Base-by-base conservation (phyloP, 2,888 invertebrate species). In the Thecocarcelia acutangulata region DNA sequence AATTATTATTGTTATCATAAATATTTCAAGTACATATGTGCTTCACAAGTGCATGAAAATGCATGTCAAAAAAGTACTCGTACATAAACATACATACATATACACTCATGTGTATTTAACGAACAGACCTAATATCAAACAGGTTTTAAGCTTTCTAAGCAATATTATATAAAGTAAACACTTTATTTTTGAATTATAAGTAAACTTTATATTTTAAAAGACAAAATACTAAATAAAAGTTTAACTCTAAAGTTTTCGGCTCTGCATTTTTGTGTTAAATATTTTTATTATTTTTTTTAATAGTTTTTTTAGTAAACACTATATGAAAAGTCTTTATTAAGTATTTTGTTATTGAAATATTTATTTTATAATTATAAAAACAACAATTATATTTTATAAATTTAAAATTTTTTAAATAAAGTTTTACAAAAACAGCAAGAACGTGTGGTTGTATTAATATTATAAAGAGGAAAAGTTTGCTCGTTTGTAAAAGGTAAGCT, bases 331-430 rank as follows among this genome's bases (percentile, higher is more conserved):
- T 58, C 12, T 46, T 75, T 64, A 74, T 56, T 66, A 80, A 66
- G 70, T 72, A 80, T 72, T 72, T 76, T 56, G 56, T 63, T 69
- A 56, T 37, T 33, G 28, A 58, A 24, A 44, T 68, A 69, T 68
- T 37, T 44, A 44, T 59, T 58, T 50, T 68, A 50, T 61, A 37
- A 42, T 37, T 54, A 54, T 37, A 58, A 44, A 69, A 78, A 52
- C n/a, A 48, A 63, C 61, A 50, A 69, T 74, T 74, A 63, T 58
- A 80, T 50, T 63, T 64, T 54, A 50, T 56, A 63, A 54, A 68
- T 69, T 74, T 56, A 59, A 42, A 21, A 56, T 80, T 76, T 80
- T 66, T 28, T 80, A 72, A 80, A 80, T 80, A 80, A 76, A 80
- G 76, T 72, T 72, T 80, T 75, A 70, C 50, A 75, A 76, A 72